phyloP scores from a whole-genome alignment of 2,888 invertebrate genomes.

The Agelastica alni region DNA sequence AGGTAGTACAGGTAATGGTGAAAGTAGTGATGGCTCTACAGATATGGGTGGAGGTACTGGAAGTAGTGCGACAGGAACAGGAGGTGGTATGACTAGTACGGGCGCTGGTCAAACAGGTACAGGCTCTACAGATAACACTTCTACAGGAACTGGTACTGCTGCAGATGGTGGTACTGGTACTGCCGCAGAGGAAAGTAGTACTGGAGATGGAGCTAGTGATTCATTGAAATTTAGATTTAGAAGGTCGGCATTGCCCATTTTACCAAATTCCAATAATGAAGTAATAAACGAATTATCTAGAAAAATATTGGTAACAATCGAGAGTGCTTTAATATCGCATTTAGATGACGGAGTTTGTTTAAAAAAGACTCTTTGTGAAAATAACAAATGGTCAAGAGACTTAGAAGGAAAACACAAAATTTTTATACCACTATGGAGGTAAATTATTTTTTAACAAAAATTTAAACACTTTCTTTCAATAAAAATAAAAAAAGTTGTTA shows the following conservation, averaged over 20 bases:
- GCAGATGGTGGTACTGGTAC: constrained; percentile 19
- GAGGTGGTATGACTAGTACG: constrained; percentile 14
- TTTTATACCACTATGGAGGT: constrained; percentile 81
- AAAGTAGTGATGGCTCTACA: constrained; percentile 20
- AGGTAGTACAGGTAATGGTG: constrained; percentile 12
- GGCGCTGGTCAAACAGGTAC: constrained; percentile 36
- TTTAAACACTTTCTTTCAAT: too few species aligned
- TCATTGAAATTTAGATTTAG: constrained; percentile 46
- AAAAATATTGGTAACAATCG: constrained; percentile 62
- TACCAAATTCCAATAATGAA: constrained; percentile 50
- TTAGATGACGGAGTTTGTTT: constrained; percentile 64
- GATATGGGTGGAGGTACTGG: constrained; percentile 20
- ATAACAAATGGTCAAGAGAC: constrained; percentile 66
- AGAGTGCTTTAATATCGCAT: constrained; percentile 61
- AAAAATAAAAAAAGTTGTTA: too few species aligned
- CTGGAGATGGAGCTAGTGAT: constrained; percentile 28
- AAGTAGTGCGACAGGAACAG: constrained; percentile 23
- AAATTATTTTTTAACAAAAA: too few species aligned
- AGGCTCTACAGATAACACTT: constrained; percentile 27
- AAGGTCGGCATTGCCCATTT: constrained; percentile 37
- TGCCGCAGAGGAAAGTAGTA: constrained; percentile 23
- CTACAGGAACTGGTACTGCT: constrained; percentile 36
- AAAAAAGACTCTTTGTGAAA: constrained; percentile 67
- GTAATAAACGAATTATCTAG: constrained; percentile 62
- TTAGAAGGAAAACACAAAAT: constrained; percentile 63